phyloP scores from a whole-genome alignment of 2,113 vertebrate genomes.

The Chaenocephalus aceratus region DNA sequence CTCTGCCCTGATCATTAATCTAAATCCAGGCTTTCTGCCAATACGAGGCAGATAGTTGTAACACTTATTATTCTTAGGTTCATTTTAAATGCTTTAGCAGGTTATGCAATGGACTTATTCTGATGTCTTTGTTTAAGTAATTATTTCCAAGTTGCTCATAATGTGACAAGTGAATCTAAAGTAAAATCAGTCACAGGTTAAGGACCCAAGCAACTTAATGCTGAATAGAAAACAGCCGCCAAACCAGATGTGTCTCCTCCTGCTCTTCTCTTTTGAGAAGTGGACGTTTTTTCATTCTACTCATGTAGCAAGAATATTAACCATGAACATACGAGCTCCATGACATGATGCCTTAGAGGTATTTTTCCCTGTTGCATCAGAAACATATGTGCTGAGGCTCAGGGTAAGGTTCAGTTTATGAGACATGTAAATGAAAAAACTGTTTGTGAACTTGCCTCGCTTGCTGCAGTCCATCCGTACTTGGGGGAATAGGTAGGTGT shows the following conservation, averaged over 20 bases:
- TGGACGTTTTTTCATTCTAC: conserved; percentile 17
- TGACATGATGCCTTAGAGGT: neutral
- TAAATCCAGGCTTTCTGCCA: conserved; percentile 6
- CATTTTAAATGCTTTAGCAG: neutral
- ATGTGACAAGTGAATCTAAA: neutral
- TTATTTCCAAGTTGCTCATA: conserved; percentile 10
- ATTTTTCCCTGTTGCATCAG: conserved; percentile 45
- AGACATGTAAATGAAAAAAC: neutral
- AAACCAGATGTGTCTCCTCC: conserved; percentile 27
- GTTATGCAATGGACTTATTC: neutral
- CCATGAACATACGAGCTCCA: conserved; percentile 22
- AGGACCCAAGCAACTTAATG: neutral
- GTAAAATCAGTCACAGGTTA: neutral
- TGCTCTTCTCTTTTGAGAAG: conserved; percentile 9
- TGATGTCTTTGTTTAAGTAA: conserved; percentile 11
- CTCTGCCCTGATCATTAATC: neutral
- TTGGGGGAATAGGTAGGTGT: conserved; percentile 90
- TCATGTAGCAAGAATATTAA: conserved; percentile 32
- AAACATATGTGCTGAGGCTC: conserved; percentile 10
- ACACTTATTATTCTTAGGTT: conserved; percentile 1
- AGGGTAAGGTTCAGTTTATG: neutral
- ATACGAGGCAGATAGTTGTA: neutral
- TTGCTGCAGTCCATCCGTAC: conserved; percentile 90
- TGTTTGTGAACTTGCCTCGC: conserved; percentile 86
- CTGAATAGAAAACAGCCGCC: conserved; percentile 37